These are phyloP conservation scores for Sebastolobus alascanus DNA, from an alignment of 2,797 vertebrate genomes.

Conservation along the genomic window DNA sequence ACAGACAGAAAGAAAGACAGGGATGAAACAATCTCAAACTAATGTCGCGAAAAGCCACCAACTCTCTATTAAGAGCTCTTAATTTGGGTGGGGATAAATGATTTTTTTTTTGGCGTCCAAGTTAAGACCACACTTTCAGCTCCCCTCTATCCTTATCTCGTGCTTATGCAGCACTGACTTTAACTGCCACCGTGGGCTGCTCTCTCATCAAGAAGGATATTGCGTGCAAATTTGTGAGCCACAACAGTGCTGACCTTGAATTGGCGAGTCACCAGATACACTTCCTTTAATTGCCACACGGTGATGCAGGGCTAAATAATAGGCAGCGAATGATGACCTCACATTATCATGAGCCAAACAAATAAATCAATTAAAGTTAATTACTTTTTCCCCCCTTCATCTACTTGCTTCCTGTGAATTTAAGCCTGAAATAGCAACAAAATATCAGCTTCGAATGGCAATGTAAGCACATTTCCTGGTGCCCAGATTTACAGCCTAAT, in stretches of 20 bases:
- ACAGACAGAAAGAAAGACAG: slow-evolving; percentile 19
- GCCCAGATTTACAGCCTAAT: slow-evolving; percentile 55
- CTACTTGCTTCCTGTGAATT: slow-evolving; percentile 34
- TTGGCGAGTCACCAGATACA: slow-evolving; percentile 47
- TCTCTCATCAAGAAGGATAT: slow-evolving; percentile 42
- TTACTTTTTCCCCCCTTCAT: slow-evolving; percentile 3
- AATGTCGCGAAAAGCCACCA: slow-evolving; percentile 4
- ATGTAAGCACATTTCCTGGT: slow-evolving; percentile 40
- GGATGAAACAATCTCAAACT: not conserved
- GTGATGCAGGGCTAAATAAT: slow-evolving; percentile 22
- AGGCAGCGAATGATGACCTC: slow-evolving; percentile 6
- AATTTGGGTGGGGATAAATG: not conserved
- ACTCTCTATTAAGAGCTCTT: not conserved
- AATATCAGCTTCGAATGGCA: slow-evolving; percentile 43
- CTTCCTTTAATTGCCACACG: slow-evolving; percentile 43
- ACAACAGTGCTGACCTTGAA: slow-evolving; percentile 46
- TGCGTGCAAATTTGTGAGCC: slow-evolving; percentile 31
- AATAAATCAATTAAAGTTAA: slow-evolving; percentile 20
- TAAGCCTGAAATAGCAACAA: slow-evolving; percentile 38
- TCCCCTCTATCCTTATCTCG: slow-evolving; percentile 1
- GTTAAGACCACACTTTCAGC: slow-evolving; percentile 14
- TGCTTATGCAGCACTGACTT: slow-evolving; percentile 45
- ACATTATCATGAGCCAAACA: slow-evolving; percentile 5
- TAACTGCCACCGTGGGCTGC: slow-evolving; percentile 21
- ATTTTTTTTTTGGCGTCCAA: not conserved